Evolutionary conservation across 2,113 vertebrate species (phyloP), one percentile per base, ranked within the genome.

Genomic region (Spea multiplicata): DNA sequence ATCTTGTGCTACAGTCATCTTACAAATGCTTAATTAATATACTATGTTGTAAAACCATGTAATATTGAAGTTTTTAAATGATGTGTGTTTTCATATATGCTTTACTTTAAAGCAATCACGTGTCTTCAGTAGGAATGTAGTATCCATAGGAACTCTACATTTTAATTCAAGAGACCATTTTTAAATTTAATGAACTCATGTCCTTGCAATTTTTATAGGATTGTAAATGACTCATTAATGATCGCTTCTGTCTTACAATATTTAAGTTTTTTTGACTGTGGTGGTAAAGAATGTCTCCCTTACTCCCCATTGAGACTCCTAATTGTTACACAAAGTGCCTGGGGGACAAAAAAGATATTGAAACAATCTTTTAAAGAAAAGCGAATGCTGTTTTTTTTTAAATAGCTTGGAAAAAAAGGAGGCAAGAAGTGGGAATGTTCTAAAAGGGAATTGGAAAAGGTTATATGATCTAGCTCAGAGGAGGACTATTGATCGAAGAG

Each of bases 401-500:
- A 53, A 10, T 76, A 76, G 53, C 55, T 8, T 12, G 12, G 59
- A 69, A 76, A 61, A 48, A 61, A 44, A 69, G 52, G 65, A 47
- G 59, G 78, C 57, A 76, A 76, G 75, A 87, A 76, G 6, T 68
- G 1, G 10, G 81, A 16, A 76, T 53, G 62, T 59, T 17, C 6
- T 5, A 59, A n/a, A 74, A 5, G 64, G 46, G 67, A n/a, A 83
- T 44, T 84, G 85, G 44, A 62, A 47, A 76, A 9, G 30, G 76
- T 76, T 70, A 82, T 84, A 83, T 84, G 83, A 71, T 86, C 78
- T 78, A 74, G 80, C 44, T 83, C 75, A 81, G 75, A 81, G 46
- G 81, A 73, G 44, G 81, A 65, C 78, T 71, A 71, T 59, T 73
- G 77, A 84, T 67, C 82, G 82, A 85, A 82, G 79, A 78, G 49